phyloP scores from a whole-genome alignment of 2,113 vertebrate species.

The Calcarius ornatus region DNA sequence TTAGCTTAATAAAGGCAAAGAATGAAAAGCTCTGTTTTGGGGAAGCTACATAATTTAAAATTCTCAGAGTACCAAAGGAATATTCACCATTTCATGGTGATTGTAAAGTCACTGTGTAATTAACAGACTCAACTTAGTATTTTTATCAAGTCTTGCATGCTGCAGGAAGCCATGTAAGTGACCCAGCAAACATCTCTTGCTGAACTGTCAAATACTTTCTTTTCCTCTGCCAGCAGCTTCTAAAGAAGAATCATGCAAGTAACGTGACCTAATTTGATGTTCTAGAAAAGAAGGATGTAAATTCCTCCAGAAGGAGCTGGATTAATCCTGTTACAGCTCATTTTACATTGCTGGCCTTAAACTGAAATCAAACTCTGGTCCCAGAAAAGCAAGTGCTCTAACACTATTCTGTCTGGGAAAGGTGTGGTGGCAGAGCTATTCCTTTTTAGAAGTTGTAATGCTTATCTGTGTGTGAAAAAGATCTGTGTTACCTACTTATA shows the following conservation, averaged over 20 bases:
- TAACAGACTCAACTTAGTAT: background rate
- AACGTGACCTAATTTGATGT: background rate
- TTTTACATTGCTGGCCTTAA: constrained; percentile 30
- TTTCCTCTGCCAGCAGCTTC: constrained; percentile 9
- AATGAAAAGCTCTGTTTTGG: background rate
- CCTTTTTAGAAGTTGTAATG: background rate
- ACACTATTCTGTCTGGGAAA: background rate
- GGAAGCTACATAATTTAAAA: background rate
- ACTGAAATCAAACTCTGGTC: constrained; percentile 33
- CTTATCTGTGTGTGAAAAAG: background rate
- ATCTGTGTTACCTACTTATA: background rate
- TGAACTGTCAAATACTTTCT: constrained; percentile 19
- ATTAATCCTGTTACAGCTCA: constrained; percentile 33
- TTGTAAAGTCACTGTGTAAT: background rate
- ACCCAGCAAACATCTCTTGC: background rate
- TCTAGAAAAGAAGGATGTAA: constrained; percentile 39
- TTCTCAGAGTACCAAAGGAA: background rate
- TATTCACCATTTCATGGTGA: background rate
- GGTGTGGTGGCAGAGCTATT: background rate
- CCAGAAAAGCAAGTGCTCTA: constrained; percentile 43
- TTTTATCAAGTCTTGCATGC: background rate
- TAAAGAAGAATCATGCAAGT: background rate
- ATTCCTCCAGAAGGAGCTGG: constrained; percentile 24
- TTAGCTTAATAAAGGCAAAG: background rate
- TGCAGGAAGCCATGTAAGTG: background rate